phyloP scores from a whole-genome alignment of 2,113 vertebrate genomes.

The Dryoscopus gambensis region DNA sequence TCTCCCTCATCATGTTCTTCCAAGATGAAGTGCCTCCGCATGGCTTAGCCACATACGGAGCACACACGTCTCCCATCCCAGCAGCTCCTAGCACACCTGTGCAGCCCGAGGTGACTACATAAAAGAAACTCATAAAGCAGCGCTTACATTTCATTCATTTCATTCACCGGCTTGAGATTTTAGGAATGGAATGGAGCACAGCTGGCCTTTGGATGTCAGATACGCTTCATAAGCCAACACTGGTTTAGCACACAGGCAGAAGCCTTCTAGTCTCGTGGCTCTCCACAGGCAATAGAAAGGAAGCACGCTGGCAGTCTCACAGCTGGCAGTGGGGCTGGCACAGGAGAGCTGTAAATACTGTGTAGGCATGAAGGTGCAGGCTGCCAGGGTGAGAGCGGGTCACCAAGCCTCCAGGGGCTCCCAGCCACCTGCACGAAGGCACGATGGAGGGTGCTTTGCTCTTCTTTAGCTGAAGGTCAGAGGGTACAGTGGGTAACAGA shows the following conservation, averaged over 20 bases:
- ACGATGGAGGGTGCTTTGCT: not conserved
- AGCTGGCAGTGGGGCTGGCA: slow-evolving; percentile 46
- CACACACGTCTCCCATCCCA: not conserved
- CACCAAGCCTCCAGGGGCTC: slow-evolving; percentile 2
- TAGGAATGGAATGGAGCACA: slow-evolving; percentile 26
- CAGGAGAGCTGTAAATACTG: slow-evolving; percentile 32
- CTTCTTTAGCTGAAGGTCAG: not conserved
- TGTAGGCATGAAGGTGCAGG: slow-evolving; percentile 34
- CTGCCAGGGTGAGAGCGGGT: slow-evolving; percentile 48
- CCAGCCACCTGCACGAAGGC: not conserved
- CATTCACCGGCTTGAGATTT: not conserved
- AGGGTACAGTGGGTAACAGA: not conserved
- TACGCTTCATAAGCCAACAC: not conserved
- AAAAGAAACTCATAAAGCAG: slow-evolving; percentile 43
- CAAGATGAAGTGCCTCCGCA: not conserved
- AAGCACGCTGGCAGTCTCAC: slow-evolving; percentile 36
- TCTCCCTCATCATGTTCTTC: not conserved
- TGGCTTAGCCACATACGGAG: not conserved
- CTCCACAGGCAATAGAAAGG: slow-evolving; percentile 33
- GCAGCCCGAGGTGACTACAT: slow-evolving; percentile 60
- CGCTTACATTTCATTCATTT: slow-evolving; percentile 21
- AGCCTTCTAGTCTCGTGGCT: not conserved
- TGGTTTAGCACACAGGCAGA: slow-evolving; percentile 37
- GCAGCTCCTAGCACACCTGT: slow-evolving; percentile 52
- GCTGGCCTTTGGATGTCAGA: slow-evolving; percentile 56